Evolutionary conservation across 2,113 vertebrate genomes (phyloP).

Genomic region (Trematomus loennbergii): DNA sequence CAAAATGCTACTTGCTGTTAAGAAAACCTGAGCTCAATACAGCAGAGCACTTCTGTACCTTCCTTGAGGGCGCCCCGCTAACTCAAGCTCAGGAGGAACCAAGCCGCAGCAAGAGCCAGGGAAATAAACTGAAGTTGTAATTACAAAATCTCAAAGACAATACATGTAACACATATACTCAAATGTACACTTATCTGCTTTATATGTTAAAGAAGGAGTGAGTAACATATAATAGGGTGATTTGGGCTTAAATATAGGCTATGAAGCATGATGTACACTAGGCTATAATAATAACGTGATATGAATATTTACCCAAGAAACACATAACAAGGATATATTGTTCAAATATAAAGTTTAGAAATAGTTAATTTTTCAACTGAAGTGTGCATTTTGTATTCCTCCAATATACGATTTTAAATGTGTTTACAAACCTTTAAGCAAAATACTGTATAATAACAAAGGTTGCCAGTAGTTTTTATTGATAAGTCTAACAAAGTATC

Average conservation of each 20-base stretch:
- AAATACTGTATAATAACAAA: background rate
- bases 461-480: background rate
- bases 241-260: too few species aligned
- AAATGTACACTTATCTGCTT: background rate
- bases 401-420: background rate
- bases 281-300: background rate
- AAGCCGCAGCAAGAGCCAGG: constrained; percentile 28
- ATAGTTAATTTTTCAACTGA: background rate
- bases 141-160: background rate
- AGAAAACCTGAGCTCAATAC: constrained; percentile 86
- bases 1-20: constrained; percentile 88
- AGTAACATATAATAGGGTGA: background rate
- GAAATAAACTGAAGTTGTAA: constrained; percentile 6
- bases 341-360: background rate
- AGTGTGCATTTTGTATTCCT: background rate
- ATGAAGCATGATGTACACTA: background rate
- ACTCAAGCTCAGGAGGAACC: constrained; percentile 64
- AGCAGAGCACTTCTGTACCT: constrained; percentile 82
- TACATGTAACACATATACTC: background rate
- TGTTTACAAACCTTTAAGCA: background rate
- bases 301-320: background rate
- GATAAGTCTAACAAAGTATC: too few species aligned
- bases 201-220: background rate
- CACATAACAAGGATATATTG: background rate
- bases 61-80: constrained; percentile 71